Base-by-base conservation (phyloP, 2,888 invertebrate genomes). In the Chydorus sphaericus region DNA sequence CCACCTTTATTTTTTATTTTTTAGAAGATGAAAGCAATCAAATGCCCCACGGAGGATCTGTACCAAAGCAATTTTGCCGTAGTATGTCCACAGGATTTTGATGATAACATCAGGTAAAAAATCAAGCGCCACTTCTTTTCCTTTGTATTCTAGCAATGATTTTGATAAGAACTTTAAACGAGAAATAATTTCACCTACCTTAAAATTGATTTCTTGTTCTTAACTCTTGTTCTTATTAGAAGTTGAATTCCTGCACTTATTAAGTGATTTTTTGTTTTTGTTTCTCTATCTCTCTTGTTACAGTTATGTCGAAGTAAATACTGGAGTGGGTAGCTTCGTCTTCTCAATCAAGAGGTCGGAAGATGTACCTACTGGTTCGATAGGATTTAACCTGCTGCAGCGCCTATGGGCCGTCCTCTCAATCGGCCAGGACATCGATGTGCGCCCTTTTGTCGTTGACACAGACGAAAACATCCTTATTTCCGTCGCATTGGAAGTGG, bases 391-490 rank as follows among this genome's bases (percentile, higher is more conserved):
- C 62, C 77, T 91, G 61, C 86, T 89, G 1, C 94, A 96, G 68
- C 77, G 98, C 63, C 94, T 94, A 76, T 98, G 97, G 96, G 96
- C 94, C 0, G 82, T 83, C 37, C 76, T 98, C 18, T 92, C 93
- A 7, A 80, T 97, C 62, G 88, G 88, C 64, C 91, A 96, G 68
- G 82, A 87, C 52, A 83, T 98, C 60, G 84, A 85, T 63, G 92
- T 94, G 54, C 80, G 81, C 62, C 82, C 86, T 0, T 88, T 82
- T 71, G 72, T 74, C 53, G 81, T 83, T 62, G 77, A 82, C 69
- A 77, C 79, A 4, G 77, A 71, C 62, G 79, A 82, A 51, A 85
- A 93, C 69, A 90, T 86, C 65, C 77, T 97, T 37, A 85, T 87
- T 65, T 80, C 80, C 48, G 79, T 98, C 57, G 80, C 83, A 33